Evolutionary conservation across 2,113 vertebrate species (phyloP).

Genomic region (Rousettus leschenaultii): DNA sequence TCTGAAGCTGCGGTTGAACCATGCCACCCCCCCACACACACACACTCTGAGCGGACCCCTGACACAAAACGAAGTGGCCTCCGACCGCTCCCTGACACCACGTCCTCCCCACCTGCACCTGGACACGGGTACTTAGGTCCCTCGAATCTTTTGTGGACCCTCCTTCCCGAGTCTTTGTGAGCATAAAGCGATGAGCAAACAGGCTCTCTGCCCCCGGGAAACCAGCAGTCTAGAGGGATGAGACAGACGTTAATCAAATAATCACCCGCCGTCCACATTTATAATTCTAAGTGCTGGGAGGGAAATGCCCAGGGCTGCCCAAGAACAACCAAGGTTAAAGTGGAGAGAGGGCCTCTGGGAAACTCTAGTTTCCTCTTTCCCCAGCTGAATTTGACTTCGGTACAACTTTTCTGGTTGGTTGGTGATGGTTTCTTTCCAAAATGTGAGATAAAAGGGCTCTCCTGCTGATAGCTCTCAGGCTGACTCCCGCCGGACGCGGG

Average conservation of each 20-base stretch:
- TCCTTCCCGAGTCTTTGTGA: neutral
- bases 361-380: neutral
- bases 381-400: neutral
- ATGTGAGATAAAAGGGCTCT: neutral
- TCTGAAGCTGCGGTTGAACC: neutral
- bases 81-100: neutral
- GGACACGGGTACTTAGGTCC: neutral
- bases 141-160: neutral
- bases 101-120: neutral
- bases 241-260: neutral
- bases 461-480: neutral
- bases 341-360: neutral
- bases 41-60: neutral
- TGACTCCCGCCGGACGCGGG: neutral
- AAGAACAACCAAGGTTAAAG: neutral
- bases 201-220: neutral
- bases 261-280: neutral
- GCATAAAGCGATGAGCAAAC: neutral
- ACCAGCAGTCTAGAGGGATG: neutral
- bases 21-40: neutral
- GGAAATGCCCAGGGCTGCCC: neutral
- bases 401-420: accelerated
- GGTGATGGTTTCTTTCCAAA: neutral
- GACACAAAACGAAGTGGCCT: neutral
- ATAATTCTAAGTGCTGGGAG: neutral